Evolutionary conservation across 2,113 vertebrate species (phyloP), one percentile per base, ranked within the genome.

Genomic region (Lepisosteus osseus): DNA sequence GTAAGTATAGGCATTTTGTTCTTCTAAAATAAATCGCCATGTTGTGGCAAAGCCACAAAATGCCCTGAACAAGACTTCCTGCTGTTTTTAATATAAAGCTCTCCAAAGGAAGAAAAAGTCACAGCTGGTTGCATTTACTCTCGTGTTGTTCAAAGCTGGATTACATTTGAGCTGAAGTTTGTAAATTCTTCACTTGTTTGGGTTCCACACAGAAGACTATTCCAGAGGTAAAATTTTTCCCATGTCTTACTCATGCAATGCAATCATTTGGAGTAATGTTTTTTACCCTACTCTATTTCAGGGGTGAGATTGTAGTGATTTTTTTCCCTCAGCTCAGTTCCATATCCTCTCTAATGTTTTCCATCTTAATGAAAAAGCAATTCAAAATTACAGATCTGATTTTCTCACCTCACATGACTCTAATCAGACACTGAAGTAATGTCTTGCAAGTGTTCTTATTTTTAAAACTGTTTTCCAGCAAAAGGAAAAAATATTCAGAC

Each of bases 21-120:
- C 13, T 61, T 74, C 65, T 69, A 67, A 76, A 78, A 67, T 75
- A 64, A 79, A 78, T 72, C 77, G 74, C 78, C 66, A 79, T 74
- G 67, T 80, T 70, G 74, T 80, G 82, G 80, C 75, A 82, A 85
- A 76, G 83, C 78, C 75, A 72, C 70, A 79, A 85, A 78, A 65
- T 56, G 69, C 40, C 69, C 69, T 73, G 82, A 74, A 82, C 74
- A 81, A 81, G 82, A 55, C 63, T 41, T 59, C 65, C 67, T 15
- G 70, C 85, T 92, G 87, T 86, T 91, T 91, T 85, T 72, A 85
- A 89, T 92, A 82, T 78, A 78, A 74, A 77, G 80, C 84, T 83
- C 83, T 82, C 80, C 74, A 82, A 79, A 85, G 67, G 4, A 65
- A 84, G 75, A 75, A 64, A 83, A 76, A 75, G 63, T 45, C 78